Evolutionary conservation across 2,888 invertebrate genomes (phyloP), one percentile per base, ranked within the genome.

Genomic region (Melikaiella ostensackeni): DNA sequence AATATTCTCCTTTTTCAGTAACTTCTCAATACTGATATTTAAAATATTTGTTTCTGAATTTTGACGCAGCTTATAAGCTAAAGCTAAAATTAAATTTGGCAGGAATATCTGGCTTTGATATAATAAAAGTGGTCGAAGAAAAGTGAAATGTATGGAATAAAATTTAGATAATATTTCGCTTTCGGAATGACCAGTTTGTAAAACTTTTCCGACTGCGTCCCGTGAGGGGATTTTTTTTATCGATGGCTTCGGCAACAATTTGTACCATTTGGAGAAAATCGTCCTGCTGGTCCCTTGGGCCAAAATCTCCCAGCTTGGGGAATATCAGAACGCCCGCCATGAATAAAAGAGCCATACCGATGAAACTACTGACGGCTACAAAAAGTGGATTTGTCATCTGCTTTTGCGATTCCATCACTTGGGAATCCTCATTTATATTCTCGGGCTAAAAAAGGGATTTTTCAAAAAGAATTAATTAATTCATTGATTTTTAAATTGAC

Each of bases 291-390:
- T 75, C 74, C 13, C 89, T 86, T 11, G 84, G 83, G 50, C 79
- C 78, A 21, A 86, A 84, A 8, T 84, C 84, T 9, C 90, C 90
- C 74, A 93, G 88, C 84, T 92, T 92, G 2, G 93, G 93, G 55
- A 93, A 83, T 77, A 93, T 90, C 7, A 93, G 83, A 64, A 93
- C 91, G 0, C 93, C 92, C 75, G 93, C 86, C 79, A 93, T 92
- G 82, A 93, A 93, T 88, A 93, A 91, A 24, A 93, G 89, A 0
- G 93, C 93, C 92, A 93, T 92, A 16, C 93, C 93, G 74, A 93
- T 90, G 82, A 93, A 93, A 24, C 93, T 92, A n/a, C 93, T 93
- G 82, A 93, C 92, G 7, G 93, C 93, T 92, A 93, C 92, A 81
- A 93, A 93, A 9, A 94, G 88, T 21, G 93, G 93, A 84, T 93